Evolutionary conservation across 2,113 vertebrate species (phyloP), one percentile per base, ranked within the genome.

Genomic region (Syngnathus scovelli): DNA sequence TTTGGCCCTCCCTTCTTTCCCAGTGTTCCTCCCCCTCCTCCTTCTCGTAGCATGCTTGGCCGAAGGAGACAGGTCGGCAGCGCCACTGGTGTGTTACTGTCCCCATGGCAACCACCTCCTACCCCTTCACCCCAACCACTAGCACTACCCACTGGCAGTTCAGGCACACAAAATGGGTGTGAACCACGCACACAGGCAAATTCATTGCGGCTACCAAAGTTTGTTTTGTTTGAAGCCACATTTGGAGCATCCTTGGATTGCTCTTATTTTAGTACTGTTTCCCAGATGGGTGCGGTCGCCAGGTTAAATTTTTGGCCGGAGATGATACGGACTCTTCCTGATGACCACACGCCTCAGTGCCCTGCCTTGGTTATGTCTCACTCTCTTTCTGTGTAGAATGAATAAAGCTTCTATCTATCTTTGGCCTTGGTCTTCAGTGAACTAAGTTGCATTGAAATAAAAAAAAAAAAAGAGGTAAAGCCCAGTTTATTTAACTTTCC

Each of bases 31-130:
- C 76, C 81, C 77, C 68, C 82, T 82, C 75, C 81, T 78, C 68
- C 82, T 71, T 76, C 79, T 72, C 61, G 56, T 62, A 80, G 81
- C 83, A 91, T 90, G 90, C 91, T 91, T 87, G 85, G 87, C 88
- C 86, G 82, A 81, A 85, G 80, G 90, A 90, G 89, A 91, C 89
- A 87, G 89, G 91, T 87, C 87, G 88, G 85, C 90, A 90, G 87
- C 83, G 72, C 86, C 90, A 92, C 89, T 92, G 90, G 87, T 91
- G 90, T 93, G 92, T 91, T 91, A 92, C 88, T 83, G 79, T 93
- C 88, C 85, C 92, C 86, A 92, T 93, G 83, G 91, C 89, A 92
- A 93, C 92, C 83, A 80, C 83, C 86, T 79, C 85, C 82, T 37
- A 41, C 39, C 60, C 66, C n/a, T 41, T 7, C 69, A 48, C 41